A percentile compares a stretch with the other conserved stretches of the same genome.
These are phyloP conservation scores for Sminthurides aquaticus DNA, from an alignment of 2,888 invertebrate species.

Conservation along the genomic window DNA sequence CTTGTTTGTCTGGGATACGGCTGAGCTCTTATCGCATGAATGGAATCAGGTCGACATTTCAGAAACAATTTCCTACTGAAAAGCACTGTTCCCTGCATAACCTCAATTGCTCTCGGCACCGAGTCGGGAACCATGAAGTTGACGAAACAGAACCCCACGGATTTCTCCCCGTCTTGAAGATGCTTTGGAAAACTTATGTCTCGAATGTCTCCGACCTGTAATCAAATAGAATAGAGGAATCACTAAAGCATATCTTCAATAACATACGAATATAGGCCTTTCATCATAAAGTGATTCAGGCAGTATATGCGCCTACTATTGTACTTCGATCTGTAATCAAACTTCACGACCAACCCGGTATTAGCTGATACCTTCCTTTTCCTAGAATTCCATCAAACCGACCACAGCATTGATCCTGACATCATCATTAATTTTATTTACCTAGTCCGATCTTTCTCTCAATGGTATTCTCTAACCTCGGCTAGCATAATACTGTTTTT, in stretches of 20 bases:
- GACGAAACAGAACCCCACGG: constrained; percentile 10
- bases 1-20: background rate
- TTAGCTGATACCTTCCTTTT: no score
- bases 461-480: no score
- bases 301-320: no score
- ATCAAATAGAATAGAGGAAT: background rate
- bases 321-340: no score
- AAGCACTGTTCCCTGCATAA: constrained; percentile 15
- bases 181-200: constrained; percentile 13
- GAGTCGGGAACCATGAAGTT: constrained; percentile 15
- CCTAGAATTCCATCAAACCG: background rate
- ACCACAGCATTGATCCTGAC: no score
- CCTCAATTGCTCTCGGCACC: constrained; percentile 11
- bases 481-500: no score
- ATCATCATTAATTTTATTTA: no score
- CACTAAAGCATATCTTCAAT: no score
- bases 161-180: background rate
- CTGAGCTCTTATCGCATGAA: constrained; percentile 11
- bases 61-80: constrained; percentile 14
- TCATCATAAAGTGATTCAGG: no score
- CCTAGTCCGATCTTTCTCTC: no score
- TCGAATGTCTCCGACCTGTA: constrained; percentile 13
- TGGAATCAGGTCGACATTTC: constrained; percentile 12
- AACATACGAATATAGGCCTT: background rate
- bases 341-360: no score